A percentile compares a stretch with the other conserved stretches of the same genome.
Evolutionary conservation across 2,113 vertebrate genomes (phyloP).

Genomic region (Cynocephalus volans): DNA sequence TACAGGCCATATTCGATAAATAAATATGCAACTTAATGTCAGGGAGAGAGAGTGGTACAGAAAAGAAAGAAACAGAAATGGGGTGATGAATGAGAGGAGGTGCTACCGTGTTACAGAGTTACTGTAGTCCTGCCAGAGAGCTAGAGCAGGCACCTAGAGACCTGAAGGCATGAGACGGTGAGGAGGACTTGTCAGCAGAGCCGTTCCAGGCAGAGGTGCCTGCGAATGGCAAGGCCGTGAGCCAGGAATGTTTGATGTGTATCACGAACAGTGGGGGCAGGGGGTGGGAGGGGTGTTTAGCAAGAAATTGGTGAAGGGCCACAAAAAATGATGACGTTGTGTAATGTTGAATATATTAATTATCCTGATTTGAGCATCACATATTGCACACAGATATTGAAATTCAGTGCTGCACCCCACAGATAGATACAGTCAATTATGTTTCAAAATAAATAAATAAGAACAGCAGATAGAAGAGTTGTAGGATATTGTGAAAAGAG

Average conservation of each 20-base stretch:
- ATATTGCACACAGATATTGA: too few relatives aligned
- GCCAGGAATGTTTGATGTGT: not conserved
- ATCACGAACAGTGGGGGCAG: not conserved
- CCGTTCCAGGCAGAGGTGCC: not conserved
- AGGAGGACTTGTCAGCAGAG: accelerated
- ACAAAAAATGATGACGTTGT: too few relatives aligned
- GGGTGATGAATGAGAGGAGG: not conserved
- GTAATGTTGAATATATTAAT: too few relatives aligned
- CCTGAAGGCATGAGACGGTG: not conserved
- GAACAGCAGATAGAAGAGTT: too few relatives aligned
- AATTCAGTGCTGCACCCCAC: too few relatives aligned
- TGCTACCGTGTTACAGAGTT: too few relatives aligned
- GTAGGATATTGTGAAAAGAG: not conserved
- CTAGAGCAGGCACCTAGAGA: not conserved
- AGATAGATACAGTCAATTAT: too few relatives aligned
- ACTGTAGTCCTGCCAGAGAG: not conserved
- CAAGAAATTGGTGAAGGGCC: too few relatives aligned
- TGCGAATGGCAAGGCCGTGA: accelerated
- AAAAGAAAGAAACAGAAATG: not conserved
- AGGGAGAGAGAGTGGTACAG: not conserved
- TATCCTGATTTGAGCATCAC: too few relatives aligned
- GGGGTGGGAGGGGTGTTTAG: too few relatives aligned
- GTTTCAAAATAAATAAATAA: too few relatives aligned
- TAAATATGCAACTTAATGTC: not conserved
- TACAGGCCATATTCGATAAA: too few relatives aligned